These are phyloP conservation scores for Chrysogorgia sp. DNA, from an alignment of 92 coral and sea anemone genomes.

Conservation along the genomic window DNA sequence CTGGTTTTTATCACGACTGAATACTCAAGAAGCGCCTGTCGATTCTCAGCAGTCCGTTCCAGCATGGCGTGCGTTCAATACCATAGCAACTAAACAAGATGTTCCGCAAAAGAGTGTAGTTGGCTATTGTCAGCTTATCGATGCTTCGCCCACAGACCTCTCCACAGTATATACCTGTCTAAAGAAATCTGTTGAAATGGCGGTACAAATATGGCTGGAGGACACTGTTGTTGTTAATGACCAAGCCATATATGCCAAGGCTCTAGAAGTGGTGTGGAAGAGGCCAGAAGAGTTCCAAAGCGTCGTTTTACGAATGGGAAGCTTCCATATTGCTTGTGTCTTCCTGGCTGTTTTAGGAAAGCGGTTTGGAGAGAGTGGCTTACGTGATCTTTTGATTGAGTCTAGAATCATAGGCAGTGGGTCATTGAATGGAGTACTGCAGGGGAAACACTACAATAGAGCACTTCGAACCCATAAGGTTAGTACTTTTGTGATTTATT, in stretches of 20 bases:
- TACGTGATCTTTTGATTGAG: constrained; percentile 48
- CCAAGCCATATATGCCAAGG: too few species aligned
- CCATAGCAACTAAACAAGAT: constrained; percentile 26
- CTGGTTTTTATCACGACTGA: constrained; percentile 55
- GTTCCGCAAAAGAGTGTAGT: too few species aligned
- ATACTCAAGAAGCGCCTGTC: too few species aligned
- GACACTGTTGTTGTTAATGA: constrained; percentile 54
- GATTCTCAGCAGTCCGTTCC: constrained; percentile 34
- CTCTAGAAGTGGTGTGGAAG: constrained; percentile 63
- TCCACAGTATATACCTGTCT: constrained; percentile 59
- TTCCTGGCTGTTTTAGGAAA: too few species aligned
- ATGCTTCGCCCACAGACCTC: too few species aligned
- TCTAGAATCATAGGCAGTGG: too few species aligned
- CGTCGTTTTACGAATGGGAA: constrained; percentile 47
- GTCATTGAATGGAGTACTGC: constrained; percentile 7
- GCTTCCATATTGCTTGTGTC: too few species aligned
- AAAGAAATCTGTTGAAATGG: constrained; percentile 57
- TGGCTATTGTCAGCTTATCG: too few species aligned
- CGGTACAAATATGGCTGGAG: constrained; percentile 38
- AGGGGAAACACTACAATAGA: constrained; percentile 24
- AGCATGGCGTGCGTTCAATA: constrained; percentile 63
- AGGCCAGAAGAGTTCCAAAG: constrained; percentile 56
- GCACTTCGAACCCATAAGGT: constrained; percentile 48
- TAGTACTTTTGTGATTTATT: not conserved
- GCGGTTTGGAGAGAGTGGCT: constrained; percentile 50